Evolutionary conservation across 2,113 vertebrate species (phyloP), one percentile per base, ranked within the genome.

Genomic region (Grantiella picta): DNA sequence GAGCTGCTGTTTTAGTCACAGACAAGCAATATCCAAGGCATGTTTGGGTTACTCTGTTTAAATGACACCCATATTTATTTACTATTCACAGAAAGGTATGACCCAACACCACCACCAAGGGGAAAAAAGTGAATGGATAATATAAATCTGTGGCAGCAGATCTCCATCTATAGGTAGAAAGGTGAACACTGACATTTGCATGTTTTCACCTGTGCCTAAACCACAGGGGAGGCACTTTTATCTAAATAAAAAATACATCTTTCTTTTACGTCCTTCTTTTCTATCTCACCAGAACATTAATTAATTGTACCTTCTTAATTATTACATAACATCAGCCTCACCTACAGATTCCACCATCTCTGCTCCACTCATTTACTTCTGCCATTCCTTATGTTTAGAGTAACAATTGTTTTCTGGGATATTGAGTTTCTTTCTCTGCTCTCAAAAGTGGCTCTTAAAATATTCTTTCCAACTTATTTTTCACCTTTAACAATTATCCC

Each of bases 91-190:
- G 38, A 81, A 83, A 81, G 25, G 12, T 38, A 36, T 9, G 23
- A 70, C 23, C 50, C 50, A 80, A 24, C 45, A 82, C 12, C 42
- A 86, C 56, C 10, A 68, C 12, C 63, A 38, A 20, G 16, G 45
- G 69, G 19, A 7, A 17, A 33, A 16, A 50, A 66, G n/a, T 29
- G 45, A 40, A 44, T 70, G 33, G 79, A 33, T n/a, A 64, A 64
- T 4, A 44, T 3, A 60, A 69, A 82, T n/a, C 49, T 29, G 11
- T 36, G 53, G 69, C 82, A 95, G 95, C 52, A 89, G 71, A 73
- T 83, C 91, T 77, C 86, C 89, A 92, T 78, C 80, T 92, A 89
- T 36, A 89, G 72, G 79, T 42, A 76, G 82, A 42, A 84, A 90
- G 4, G 7, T 65, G 63, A 95, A 93, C 35, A 61, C 11, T 28